Evolutionary conservation across 2,797 vertebrate genomes (phyloP).

Genomic region (Uromys caudimaculatus): DNA sequence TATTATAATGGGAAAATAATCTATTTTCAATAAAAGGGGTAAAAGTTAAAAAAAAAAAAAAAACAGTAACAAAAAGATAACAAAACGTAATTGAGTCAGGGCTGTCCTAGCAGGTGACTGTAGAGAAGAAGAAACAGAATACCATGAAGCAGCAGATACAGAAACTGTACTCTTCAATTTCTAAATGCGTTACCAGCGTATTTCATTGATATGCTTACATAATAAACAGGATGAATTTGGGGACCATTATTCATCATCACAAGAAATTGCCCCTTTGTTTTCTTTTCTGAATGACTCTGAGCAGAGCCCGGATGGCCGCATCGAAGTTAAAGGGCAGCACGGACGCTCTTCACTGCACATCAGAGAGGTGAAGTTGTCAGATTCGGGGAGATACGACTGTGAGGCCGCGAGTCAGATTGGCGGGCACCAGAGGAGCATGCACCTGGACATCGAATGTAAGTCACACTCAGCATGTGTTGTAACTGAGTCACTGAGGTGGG

Average conservation of each 20-base stretch:
- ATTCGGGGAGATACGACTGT: slow-evolving; percentile 97
- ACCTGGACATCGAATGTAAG: slow-evolving; percentile 99
- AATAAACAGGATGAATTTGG: background rate
- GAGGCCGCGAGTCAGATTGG: slow-evolving; percentile 98
- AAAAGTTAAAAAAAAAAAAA: background rate
- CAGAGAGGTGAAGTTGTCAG: slow-evolving; percentile 92
- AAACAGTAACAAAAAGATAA: background rate
- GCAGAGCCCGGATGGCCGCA: slow-evolving; percentile 94
- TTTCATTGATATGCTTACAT: slow-evolving; percentile 22
- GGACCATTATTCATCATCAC: slow-evolving; percentile 76
- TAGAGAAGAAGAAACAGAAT: background rate
- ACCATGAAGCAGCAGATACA: background rate
- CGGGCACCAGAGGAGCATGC: slow-evolving; percentile 99
- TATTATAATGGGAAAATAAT: background rate
- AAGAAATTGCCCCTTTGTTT: slow-evolving; percentile 32
- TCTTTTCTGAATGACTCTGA: slow-evolving; percentile 72
- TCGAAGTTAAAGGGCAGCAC: slow-evolving; percentile 94
- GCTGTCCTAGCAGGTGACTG: background rate
- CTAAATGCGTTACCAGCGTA: background rate
- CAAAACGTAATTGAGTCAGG: background rate
- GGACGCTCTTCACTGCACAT: slow-evolving; percentile 96
- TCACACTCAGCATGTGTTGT: slow-evolving; percentile 71
- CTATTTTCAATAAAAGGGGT: background rate
- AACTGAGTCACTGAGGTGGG: background rate
- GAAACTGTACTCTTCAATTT: background rate